Evolutionary conservation across 2,113 vertebrate species (phyloP).

Genomic region (Urocitellus parryii): DNA sequence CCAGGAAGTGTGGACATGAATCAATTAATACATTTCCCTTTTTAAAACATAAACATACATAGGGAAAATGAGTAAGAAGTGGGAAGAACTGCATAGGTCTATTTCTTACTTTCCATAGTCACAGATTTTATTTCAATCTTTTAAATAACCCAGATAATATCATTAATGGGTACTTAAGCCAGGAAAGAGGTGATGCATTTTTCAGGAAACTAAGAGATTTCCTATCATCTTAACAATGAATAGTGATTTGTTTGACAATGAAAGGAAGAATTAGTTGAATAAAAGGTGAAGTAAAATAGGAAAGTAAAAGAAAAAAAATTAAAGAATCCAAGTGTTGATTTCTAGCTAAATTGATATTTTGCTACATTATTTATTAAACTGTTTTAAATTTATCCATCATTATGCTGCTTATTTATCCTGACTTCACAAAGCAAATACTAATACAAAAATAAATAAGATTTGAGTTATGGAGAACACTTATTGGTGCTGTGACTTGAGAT

Average conservation of each 20-base stretch:
- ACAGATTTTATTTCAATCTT: constrained; percentile 41
- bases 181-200: background rate
- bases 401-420: constrained; percentile 39
- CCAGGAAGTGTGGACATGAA: background rate
- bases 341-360: constrained; percentile 47
- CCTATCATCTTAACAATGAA: background rate
- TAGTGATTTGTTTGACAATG: background rate
- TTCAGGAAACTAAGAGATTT: constrained; percentile 18
- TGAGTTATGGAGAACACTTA: constrained; percentile 67
- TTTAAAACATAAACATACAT: constrained; percentile 6
- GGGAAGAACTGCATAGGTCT: background rate
- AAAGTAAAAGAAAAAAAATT: constrained; percentile 49
- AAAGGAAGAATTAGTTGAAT: constrained; percentile 34
- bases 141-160: background rate
- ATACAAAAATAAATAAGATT: constrained; percentile 71
- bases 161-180: constrained; percentile 20
- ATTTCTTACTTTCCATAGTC: background rate
- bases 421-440: constrained; percentile 67
- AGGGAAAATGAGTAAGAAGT: background rate
- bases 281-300: constrained; percentile 58
- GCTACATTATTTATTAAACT: constrained; percentile 52
- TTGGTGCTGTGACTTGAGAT: constrained; percentile 64
- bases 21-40: constrained; percentile 15
- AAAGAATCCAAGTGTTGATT: constrained; percentile 30
- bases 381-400: background rate